Evolutionary conservation across 2,797 vertebrate species (phyloP), one percentile per base, ranked within the genome.

Genomic region (Trachurus trachurus): DNA sequence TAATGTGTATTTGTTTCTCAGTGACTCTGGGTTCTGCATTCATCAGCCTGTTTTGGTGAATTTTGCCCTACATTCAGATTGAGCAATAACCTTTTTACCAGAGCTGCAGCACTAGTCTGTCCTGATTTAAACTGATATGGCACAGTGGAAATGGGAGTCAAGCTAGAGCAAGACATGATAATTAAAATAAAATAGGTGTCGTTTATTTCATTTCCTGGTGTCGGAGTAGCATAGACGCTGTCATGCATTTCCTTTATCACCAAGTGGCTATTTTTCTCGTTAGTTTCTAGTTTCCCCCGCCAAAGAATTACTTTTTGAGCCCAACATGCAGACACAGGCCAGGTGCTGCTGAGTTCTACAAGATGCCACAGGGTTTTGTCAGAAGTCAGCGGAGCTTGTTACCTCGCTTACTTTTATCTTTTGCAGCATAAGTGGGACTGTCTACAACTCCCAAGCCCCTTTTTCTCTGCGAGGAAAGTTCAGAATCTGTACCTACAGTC

Each of bases 121-220:
- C 13, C 61, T 80, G 29, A 16, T 80, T 64, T 67, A 63, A 80
- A 75, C 50, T 61, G 5, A 81, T 80, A 63, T 17, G 16, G 17
- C 37, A 49, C 61, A 56, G 34, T 66, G 26, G n/a, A 63, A 74
- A 61, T 61, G 29, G 34, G 13, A 71, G 22, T 76, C 53, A 75
- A 56, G 73, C 74, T 63, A 13, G 59, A 85, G 29, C 64, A 78
- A 42, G 64, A 83, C 62, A 39, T 44, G 4, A 42, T 42, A 66
- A 75, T 73, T 77, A 71, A 68, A 85, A 34, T 29, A 65, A 78
- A 88, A 82, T 59, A 74, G 40, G 71, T 81, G 77, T 74, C 5
- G 21, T 64, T 82, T 80, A 49, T 77, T 76, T 80, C 19, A 83
- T 78, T 78, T 64, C 65, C 45, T 6, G 57, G 78, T 65, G 66